phyloP scores from a whole-genome alignment of 2,113 vertebrate species.

The Ahaetulla prasina region DNA sequence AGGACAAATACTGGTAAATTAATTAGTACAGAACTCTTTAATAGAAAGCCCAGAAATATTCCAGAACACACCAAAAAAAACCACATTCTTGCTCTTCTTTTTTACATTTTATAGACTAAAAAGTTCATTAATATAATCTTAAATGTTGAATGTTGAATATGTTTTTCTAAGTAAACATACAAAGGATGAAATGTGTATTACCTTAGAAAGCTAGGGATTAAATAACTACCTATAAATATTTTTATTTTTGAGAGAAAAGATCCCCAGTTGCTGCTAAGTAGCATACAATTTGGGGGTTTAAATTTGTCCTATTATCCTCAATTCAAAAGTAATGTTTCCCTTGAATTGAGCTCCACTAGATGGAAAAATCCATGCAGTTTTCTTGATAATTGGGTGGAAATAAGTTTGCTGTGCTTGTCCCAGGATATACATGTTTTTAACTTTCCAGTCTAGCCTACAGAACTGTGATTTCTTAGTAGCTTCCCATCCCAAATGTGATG shows the following conservation, averaged over 20 bases:
- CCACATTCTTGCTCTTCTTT: background rate
- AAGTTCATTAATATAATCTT: background rate
- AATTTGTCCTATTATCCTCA: background rate
- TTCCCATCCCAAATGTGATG: background rate
- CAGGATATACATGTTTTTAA: background rate
- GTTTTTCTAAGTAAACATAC: background rate
- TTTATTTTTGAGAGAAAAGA: background rate
- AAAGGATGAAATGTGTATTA: background rate
- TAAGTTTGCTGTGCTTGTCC: background rate
- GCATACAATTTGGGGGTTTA: background rate
- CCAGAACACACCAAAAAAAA: background rate
- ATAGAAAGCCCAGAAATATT: background rate
- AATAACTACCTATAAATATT: background rate
- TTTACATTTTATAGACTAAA: too few species aligned
- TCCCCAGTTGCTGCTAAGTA: background rate
- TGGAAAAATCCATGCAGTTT: background rate
- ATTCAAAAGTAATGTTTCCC: background rate
- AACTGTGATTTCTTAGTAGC: background rate
- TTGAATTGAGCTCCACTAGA: background rate
- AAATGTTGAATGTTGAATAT: background rate
- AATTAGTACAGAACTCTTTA: background rate
- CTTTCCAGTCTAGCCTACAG: background rate
- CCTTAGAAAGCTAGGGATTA: background rate
- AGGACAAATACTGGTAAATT: background rate
- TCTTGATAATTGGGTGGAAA: background rate